Evolutionary conservation across 1,140 invertebrate genomes (phyloP).

Genomic region (Sesamia nonagrioides): DNA sequence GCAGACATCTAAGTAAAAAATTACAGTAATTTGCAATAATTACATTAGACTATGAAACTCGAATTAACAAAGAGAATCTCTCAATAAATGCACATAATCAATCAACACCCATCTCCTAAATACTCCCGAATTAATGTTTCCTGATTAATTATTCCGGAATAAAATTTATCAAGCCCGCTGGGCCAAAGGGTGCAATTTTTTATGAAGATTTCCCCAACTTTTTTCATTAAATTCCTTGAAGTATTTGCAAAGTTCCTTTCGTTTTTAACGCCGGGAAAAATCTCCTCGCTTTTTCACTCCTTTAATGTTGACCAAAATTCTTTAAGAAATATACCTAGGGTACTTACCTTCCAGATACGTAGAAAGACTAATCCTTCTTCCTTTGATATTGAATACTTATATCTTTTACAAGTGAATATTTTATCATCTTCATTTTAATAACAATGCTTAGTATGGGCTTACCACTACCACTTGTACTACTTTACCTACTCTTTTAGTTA

Average conservation of each 20-base stretch:
- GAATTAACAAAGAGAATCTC: background rate
- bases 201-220: constrained; percentile 69
- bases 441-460: no score
- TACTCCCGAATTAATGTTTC: constrained; percentile 56
- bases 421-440: background rate
- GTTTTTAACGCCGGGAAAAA: constrained; percentile 63
- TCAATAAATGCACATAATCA: constrained; percentile 22
- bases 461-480: no score
- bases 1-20: no score
- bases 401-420: background rate
- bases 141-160: constrained; percentile 68
- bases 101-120: constrained; percentile 18
- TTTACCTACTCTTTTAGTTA: no score
- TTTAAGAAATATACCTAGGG: background rate
- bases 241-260: constrained; percentile 66
- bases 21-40: no score
- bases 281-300: constrained; percentile 59
- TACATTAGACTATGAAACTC: background rate
- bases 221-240: constrained; percentile 73
- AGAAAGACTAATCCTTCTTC: background rate
- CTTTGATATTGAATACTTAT: background rate
- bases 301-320: constrained; percentile 50
- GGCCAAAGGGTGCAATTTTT: constrained; percentile 68
- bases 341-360: background rate
- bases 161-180: constrained; percentile 65